Evolutionary conservation across 2,113 vertebrate genomes (phyloP).

Genomic region (Tetrao urogallus): DNA sequence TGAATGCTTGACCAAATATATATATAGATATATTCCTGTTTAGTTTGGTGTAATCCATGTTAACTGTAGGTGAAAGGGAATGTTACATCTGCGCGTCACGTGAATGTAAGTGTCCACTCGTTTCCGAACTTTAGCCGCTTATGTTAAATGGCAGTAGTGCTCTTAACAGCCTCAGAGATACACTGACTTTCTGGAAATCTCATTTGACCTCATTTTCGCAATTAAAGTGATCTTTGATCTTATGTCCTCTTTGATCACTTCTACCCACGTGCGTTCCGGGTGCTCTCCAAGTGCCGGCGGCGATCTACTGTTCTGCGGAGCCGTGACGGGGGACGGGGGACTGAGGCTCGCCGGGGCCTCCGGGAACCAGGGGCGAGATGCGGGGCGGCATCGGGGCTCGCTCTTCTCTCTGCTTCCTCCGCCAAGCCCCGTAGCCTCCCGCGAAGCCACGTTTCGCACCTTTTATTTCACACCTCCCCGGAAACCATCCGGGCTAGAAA

Average conservation of each 20-base stretch:
- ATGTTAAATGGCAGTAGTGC: slow-evolving; percentile 45
- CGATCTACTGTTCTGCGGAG: not conserved
- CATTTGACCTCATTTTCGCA: slow-evolving; percentile 57
- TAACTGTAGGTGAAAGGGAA: slow-evolving; percentile 50
- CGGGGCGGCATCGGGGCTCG: accelerated
- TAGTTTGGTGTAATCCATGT: slow-evolving; percentile 48
- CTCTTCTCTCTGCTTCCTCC: not conserved
- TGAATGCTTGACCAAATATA: slow-evolving; percentile 61
- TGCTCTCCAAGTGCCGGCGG: not conserved
- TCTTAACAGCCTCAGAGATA: slow-evolving; percentile 46
- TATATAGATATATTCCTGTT: slow-evolving; percentile 14
- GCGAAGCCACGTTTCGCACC: not conserved
- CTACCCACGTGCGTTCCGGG: not conserved
- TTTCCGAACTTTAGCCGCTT: slow-evolving; percentile 28
- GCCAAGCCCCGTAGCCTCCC: not conserved
- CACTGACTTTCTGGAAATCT: slow-evolving; percentile 45
- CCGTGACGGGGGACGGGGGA: accelerated
- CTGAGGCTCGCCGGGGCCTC: not conserved
- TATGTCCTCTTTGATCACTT: not conserved
- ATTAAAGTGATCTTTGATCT: slow-evolving; percentile 62
- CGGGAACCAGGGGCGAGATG: too few relatives aligned
- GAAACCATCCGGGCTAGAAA: not conserved
- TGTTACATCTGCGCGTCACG: slow-evolving; percentile 57
- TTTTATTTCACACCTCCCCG: not conserved
- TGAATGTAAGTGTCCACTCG: slow-evolving; percentile 65